phyloP scores from a whole-genome alignment of 2,888 invertebrate species.

The Chymomyza caudatula region DNA sequence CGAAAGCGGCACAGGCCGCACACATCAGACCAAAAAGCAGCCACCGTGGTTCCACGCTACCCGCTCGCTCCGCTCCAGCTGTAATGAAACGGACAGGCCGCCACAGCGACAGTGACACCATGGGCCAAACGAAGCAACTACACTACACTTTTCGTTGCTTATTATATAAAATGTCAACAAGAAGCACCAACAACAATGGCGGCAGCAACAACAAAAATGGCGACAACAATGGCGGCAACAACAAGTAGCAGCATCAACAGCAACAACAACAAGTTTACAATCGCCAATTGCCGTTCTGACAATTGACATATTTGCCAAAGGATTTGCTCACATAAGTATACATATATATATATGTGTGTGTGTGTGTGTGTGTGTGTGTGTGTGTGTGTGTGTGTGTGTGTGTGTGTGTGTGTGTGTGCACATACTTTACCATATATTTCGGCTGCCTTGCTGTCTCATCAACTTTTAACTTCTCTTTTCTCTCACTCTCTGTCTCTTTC shows the following conservation, averaged over 20 bases:
- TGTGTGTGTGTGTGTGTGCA: too few species aligned
- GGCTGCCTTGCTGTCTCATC: not conserved
- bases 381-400: not conserved
- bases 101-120: slow-evolving; percentile 5
- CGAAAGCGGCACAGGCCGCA: not conserved
- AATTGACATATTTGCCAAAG: slow-evolving; percentile 52
- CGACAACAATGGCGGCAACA: too few species aligned
- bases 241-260: slow-evolving; percentile 14
- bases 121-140: not conserved
- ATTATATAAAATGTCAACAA: slow-evolving; percentile 11
- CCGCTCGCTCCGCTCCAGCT: slow-evolving; percentile 7
- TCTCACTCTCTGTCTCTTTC: not conserved
- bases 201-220: slow-evolving; percentile 6
- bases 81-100: slow-evolving; percentile 16
- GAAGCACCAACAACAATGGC: not conserved
- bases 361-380: not conserved
- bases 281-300: slow-evolving; percentile 39
- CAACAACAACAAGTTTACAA: slow-evolving; percentile 33
- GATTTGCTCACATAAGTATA: slow-evolving; percentile 5
- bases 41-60: not conserved
- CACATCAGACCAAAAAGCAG: not conserved
- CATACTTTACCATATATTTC: too few species aligned
- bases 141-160: slow-evolving; percentile 7
- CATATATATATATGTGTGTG: not conserved
- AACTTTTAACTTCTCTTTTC: not conserved